Conservation (phyloP, 2,888 invertebrate genomes). For the Drosophila nigritarsus region DNA sequence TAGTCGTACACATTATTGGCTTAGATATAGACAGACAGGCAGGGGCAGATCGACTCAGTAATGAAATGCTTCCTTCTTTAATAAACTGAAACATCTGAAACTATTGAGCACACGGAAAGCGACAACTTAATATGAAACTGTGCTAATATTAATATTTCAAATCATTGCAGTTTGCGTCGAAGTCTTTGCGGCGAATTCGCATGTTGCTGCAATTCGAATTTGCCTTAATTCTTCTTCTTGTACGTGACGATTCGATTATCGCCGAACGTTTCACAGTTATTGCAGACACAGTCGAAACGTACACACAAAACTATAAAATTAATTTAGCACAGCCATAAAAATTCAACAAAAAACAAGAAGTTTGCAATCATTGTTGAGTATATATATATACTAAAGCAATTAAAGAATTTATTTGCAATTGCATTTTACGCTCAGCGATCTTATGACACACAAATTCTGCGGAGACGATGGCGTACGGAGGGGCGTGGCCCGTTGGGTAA, state of each 20-base stretch:
- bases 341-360: constrained; percentile 10
- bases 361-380: constrained; percentile 31
- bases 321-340: constrained; percentile 44
- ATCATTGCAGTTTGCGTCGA: neutral
- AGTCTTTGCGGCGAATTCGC: constrained; percentile 48
- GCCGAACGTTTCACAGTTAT: constrained; percentile 23
- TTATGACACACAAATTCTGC: constrained; percentile 16
- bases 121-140: neutral
- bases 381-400: neutral
- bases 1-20: neutral
- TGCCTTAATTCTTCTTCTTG: constrained; percentile 1
- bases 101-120: fast-evolving
- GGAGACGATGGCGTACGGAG: constrained; percentile 1
- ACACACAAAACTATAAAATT: constrained; percentile 35
- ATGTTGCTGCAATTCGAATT: constrained; percentile 12
- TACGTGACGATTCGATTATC: constrained; percentile 5
- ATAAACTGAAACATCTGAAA: neutral
- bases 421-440: constrained; percentile 19
- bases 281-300: constrained; percentile 22
- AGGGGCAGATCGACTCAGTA: too few species aligned
- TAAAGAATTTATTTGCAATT: constrained; percentile 33
- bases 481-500: constrained; percentile 17
- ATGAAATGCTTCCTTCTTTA: neutral
- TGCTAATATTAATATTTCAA: neutral
- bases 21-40: neutral